Evolutionary conservation across 2,888 invertebrate species (phyloP).

Genomic region (Phortica magna): DNA sequence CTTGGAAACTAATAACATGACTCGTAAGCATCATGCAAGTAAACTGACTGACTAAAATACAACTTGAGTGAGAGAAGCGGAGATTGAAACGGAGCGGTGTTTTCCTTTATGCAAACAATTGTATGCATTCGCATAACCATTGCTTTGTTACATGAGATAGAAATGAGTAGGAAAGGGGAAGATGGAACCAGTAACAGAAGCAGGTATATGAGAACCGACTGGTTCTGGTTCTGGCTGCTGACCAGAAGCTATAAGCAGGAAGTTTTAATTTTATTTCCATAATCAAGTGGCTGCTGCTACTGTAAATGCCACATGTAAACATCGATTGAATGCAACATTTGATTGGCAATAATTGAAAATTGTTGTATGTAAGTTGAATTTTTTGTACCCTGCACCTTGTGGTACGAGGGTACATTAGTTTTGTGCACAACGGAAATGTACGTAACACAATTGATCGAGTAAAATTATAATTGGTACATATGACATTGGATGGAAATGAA

Average conservation of each 20-base stretch:
- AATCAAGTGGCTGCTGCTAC: conserved; percentile 58
- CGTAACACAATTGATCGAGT: too few relatives aligned
- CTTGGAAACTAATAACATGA: conserved; percentile 73
- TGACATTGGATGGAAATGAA: too few relatives aligned
- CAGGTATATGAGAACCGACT: too few relatives aligned
- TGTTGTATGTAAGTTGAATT: conserved; percentile 60
- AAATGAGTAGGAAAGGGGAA: too few relatives aligned
- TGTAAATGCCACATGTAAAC: conserved; percentile 62
- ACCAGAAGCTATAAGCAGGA: conserved; percentile 44
- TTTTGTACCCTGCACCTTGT: background rate
- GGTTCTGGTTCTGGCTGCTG: conserved; percentile 43
- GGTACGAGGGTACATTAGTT: conserved; percentile 54
- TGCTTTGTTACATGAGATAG: too few relatives aligned
- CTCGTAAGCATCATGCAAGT: conserved; percentile 61
- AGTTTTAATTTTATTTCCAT: conserved; percentile 41
- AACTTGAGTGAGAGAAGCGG: background rate
- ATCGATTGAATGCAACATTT: conserved; percentile 75
- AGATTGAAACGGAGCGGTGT: background rate
- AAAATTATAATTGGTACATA: too few relatives aligned
- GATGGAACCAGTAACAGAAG: too few relatives aligned
- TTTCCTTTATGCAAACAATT: too few relatives aligned
- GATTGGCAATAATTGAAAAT: conserved; percentile 77
- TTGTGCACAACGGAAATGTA: conserved; percentile 19
- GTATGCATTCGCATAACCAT: too few relatives aligned
- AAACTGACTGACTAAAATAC: background rate